Evolutionary conservation across 2,888 invertebrate genomes (phyloP).

Genomic region (Pachliopta kotzebuea): DNA sequence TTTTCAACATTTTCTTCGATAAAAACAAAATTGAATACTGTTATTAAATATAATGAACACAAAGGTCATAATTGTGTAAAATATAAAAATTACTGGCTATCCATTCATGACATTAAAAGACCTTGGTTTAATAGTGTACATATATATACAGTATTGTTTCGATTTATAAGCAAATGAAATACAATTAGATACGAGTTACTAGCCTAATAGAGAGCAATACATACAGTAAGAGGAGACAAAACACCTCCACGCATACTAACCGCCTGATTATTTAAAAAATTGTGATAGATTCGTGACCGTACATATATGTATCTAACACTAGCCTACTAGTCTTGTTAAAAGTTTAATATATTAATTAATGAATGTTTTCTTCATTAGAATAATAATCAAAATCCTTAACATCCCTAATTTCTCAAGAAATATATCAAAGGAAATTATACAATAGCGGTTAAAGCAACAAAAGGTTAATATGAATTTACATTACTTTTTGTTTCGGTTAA

Average conservation of each 20-base stretch:
- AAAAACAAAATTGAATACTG: background rate
- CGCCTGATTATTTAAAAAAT: constrained; percentile 48
- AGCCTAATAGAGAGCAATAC: constrained; percentile 32
- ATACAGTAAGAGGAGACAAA: constrained; percentile 37
- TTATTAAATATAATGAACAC: constrained; percentile 1
- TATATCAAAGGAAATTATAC: no score
- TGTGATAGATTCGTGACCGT: constrained; percentile 21
- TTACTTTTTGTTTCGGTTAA: no score
- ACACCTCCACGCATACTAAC: constrained; percentile 54
- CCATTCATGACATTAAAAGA: constrained; percentile 10
- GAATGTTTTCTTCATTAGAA: no score
- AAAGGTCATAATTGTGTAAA: background rate
- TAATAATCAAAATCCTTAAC: no score
- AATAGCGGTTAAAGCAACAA: no score
- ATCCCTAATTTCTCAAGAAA: no score
- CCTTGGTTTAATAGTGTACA: constrained; percentile 2
- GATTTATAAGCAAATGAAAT: constrained; percentile 22
- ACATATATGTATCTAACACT: background rate
- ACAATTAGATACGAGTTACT: constrained; percentile 28
- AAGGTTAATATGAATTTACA: no score
- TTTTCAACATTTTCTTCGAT: constrained; percentile 1
- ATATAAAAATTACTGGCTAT: constrained; percentile 2
- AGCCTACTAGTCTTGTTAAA: background rate
- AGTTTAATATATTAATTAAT: no score
- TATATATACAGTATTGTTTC: constrained; percentile 15